Conservation (phyloP, 2,888 invertebrate genomes). For the Tachina grossa region DNA sequence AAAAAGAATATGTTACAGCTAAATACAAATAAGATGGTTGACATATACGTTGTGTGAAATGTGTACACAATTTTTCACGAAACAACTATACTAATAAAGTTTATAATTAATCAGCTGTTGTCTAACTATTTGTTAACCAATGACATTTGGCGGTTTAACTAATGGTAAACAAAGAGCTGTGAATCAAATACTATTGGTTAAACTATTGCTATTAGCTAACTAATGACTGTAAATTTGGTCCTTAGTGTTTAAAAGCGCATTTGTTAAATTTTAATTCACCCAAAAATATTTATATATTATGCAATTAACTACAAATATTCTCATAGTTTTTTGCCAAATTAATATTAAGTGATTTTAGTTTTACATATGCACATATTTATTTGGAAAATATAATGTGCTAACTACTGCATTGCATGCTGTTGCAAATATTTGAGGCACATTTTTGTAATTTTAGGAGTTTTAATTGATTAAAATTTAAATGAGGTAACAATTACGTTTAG, state of each 20-base stretch:
- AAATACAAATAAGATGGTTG: too few species aligned
- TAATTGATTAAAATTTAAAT: conserved; percentile 28
- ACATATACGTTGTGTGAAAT: too few species aligned
- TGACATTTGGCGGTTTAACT: too few species aligned
- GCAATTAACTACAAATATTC: neutral
- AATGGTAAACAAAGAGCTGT: too few species aligned
- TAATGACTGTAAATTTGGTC: neutral
- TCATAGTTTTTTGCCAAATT: neutral
- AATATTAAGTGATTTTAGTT: conserved; percentile 6
- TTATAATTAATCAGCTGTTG: too few species aligned
- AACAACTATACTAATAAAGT: too few species aligned
- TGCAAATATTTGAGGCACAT: conserved; percentile 37
- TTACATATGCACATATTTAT: neutral
- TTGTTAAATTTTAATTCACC: conserved; percentile 24
- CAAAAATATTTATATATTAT: neutral
- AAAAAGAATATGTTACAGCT: too few species aligned
- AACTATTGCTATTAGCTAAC: too few species aligned
- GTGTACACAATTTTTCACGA: too few species aligned
- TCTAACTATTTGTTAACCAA: too few species aligned
- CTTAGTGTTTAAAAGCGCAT: conserved; percentile 22
- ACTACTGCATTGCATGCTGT: neutral
- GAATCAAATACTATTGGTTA: too few species aligned
- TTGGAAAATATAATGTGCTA: conserved; percentile 31
- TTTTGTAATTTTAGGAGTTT: conserved; percentile 3
- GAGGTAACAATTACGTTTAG: neutral